A percentile compares a stretch with the other conserved stretches of the same genome.
Conservation (phyloP, 2,113 vertebrate species). For the Etia nguti region DNA sequence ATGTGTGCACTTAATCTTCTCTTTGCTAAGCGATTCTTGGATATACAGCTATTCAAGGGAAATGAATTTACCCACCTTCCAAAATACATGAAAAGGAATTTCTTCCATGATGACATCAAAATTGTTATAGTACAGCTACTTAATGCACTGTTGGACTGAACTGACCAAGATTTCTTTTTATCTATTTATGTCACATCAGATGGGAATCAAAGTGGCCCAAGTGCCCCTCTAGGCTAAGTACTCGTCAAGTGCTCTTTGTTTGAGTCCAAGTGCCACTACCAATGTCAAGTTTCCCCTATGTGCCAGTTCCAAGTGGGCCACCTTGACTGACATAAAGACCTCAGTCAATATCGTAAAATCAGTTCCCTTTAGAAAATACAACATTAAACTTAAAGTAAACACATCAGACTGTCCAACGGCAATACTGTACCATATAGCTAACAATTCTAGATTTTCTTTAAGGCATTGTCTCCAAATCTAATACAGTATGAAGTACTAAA, state of each 20-base stretch:
- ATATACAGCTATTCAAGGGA: constrained; percentile 50
- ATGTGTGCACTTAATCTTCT: constrained; percentile 75
- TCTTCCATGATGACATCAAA: not conserved
- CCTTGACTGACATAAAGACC: not conserved
- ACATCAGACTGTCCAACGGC: not conserved
- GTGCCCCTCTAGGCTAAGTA: not conserved
- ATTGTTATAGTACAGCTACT: not conserved
- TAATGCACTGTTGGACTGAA: not conserved
- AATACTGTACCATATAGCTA: not conserved
- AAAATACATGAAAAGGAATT: constrained; percentile 9
- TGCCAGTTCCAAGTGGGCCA: not conserved
- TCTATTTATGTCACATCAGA: not conserved
- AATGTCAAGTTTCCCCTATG: not conserved
- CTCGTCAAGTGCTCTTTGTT: not conserved
- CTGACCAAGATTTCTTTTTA: not conserved
- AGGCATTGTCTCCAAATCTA: not conserved
- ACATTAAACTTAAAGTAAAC: not conserved
- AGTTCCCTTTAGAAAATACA: not conserved
- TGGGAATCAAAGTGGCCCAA: not conserved
- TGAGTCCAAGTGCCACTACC: not conserved
- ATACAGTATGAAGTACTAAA: not conserved
- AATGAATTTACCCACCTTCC: constrained; percentile 38
- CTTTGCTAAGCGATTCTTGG: constrained; percentile 65
- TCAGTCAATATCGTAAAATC: not conserved
- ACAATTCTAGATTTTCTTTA: not conserved